Base-by-base conservation (phyloP, 1,140 invertebrate genomes). In the Littorina saxatilis region DNA sequence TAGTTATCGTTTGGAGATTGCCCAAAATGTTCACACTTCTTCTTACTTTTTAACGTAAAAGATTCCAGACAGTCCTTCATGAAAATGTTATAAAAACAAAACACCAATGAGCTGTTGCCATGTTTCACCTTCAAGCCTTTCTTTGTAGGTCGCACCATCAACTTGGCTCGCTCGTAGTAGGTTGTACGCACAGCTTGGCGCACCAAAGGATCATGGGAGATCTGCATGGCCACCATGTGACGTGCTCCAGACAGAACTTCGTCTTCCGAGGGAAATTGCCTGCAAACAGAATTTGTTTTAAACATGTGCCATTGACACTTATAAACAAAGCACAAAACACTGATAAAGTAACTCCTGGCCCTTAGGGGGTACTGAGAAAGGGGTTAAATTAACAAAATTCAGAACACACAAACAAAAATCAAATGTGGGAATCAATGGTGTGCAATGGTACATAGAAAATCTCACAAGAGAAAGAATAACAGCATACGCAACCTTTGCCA, bases 201-300 rank as follows among this genome's bases (percentile, higher is more conserved):
- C 0, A 99, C 95, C 35, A 97, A 91, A 0, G 99, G 98, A 91
- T 99, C 98, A 61, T 96, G 94, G 0, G 98, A 96, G 40, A 99
- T 92, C 91, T 99, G 98, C 84, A 96, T 96, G 0, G 98, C 97
- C 0, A 99, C 96, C 95, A 99, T 98, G 91, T 97, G 96, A 87
- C 97, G 96, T 0, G 96, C 96, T 4, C 97, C 98, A 89, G 96
- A 95, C 32, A 94, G 82, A 0, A 91, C 91, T 73, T 91, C 90
- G 66, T 93, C 91, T 37, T 88, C 88, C 39, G 90, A 88, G 39
- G 87, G 82, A 81, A 93, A 93, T 82, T 90, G 89, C 23, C 92
- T 93, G 84, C 43, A 87, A 87, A 47, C n/a, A 40, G 32, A 39
- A 23, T 20, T 32, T 32, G 2, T 32, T 29, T 63, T 63, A 32